phyloP scores from a whole-genome alignment of 2,797 vertebrate species.

The Falco novaeseelandiae region DNA sequence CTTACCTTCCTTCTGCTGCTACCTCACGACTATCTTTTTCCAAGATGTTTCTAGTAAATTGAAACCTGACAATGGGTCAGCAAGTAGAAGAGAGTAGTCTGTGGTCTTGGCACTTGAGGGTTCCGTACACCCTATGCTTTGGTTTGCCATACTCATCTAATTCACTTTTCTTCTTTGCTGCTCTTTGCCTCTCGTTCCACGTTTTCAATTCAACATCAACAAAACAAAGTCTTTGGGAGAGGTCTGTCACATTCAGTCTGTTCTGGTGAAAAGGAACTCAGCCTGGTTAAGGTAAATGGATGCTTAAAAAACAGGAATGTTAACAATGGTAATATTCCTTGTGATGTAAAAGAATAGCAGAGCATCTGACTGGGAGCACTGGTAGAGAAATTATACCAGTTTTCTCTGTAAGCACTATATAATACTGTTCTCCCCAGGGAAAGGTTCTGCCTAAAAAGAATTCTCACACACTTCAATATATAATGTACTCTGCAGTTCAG shows the following conservation, averaged over 20 bases:
- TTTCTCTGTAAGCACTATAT: neutral
- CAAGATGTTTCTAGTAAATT: neutral
- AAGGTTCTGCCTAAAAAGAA: neutral
- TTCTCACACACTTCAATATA: constrained; percentile 9
- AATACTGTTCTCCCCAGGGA: neutral
- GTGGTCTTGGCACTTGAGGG: neutral
- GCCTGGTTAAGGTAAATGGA: neutral
- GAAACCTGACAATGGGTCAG: neutral
- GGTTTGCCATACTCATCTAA: neutral
- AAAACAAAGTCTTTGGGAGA: neutral
- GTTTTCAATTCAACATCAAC: neutral
- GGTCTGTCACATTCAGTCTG: neutral
- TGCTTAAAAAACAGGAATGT: neutral
- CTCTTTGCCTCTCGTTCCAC: neutral
- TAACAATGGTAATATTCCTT: neutral
- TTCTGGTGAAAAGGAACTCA: neutral
- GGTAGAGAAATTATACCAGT: neutral
- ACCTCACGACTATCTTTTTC: neutral
- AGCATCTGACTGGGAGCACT: neutral
- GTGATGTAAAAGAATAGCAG: neutral
- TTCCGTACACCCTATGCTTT: neutral
- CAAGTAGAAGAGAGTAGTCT: neutral
- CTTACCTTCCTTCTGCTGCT: neutral
- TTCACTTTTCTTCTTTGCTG: neutral
- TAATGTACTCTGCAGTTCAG: constrained; percentile 31